Evolutionary conservation across 1,140 invertebrate species (phyloP).

Genomic region (Diprion similis): DNA sequence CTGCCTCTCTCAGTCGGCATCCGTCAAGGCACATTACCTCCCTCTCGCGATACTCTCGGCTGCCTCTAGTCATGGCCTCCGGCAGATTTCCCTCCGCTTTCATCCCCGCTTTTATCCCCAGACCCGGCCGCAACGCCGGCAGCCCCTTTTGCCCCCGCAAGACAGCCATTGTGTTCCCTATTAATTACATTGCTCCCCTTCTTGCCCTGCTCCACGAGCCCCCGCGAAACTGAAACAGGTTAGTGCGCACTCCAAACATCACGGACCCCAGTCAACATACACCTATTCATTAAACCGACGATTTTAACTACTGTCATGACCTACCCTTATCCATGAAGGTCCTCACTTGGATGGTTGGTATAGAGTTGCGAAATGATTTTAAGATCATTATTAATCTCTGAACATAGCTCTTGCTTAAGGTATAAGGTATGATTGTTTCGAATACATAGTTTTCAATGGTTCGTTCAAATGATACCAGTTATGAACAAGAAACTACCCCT

Average conservation of each 20-base stretch:
- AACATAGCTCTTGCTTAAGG: too few relatives aligned
- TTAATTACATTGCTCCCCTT: constrained; percentile 48
- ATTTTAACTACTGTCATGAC: not conserved
- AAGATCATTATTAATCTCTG: too few relatives aligned
- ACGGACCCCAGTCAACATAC: constrained; percentile 25
- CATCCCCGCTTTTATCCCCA: too few relatives aligned
- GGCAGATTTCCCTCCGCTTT: not conserved
- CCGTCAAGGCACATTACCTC: constrained; percentile 46
- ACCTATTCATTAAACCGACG: not conserved
- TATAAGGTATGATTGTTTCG: too few relatives aligned
- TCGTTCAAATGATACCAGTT: too few relatives aligned
- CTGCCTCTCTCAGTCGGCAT: constrained; percentile 40
- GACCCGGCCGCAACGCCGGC: constrained; percentile 8
- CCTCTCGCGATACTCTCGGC: constrained; percentile 24
- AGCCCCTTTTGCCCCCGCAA: constrained; percentile 36
- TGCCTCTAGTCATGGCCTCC: constrained; percentile 4
- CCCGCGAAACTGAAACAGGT: constrained; percentile 30
- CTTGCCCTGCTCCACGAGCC: constrained; percentile 3
- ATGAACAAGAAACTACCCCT: too few relatives aligned
- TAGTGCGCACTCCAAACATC: constrained; percentile 44
- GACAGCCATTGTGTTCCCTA: constrained; percentile 51
- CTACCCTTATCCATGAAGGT: not conserved
- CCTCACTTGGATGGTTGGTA: not conserved
- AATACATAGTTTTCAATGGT: too few relatives aligned
- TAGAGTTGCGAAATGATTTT: too few relatives aligned